These are phyloP conservation scores for Synergus gifuensis DNA, from an alignment of 2,888 invertebrate genomes.

Conservation along the genomic window DNA sequence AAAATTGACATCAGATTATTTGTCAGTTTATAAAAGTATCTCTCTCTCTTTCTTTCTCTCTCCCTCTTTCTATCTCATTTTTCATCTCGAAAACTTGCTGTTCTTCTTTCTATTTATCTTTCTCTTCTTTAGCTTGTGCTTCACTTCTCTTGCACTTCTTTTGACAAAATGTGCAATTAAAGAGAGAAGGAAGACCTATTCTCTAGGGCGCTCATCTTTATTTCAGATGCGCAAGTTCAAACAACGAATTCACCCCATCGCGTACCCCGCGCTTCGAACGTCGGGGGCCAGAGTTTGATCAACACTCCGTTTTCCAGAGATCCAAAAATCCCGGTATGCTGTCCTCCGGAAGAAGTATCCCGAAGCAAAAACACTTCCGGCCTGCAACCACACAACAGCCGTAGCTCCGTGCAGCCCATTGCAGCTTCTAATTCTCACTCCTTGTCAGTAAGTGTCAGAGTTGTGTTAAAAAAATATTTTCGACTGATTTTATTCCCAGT, in stretches of 20 bases:
- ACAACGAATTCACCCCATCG: slow-evolving; percentile 76
- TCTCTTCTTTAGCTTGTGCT: slow-evolving; percentile 45
- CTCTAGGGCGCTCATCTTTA: slow-evolving; percentile 56
- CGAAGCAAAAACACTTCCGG: slow-evolving; percentile 59
- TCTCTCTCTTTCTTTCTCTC: too few species aligned
- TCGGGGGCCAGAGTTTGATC: slow-evolving; percentile 74
- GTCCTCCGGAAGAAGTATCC: slow-evolving; percentile 67
- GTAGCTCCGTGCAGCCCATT: slow-evolving; percentile 62
- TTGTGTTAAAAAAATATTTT: neutral
- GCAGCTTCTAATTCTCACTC: slow-evolving; percentile 70
- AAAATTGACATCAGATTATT: too few species aligned
- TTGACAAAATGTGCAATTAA: slow-evolving; percentile 26
- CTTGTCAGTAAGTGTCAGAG: slow-evolving; percentile 61
- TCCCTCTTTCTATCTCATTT: neutral
- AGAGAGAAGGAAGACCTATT: slow-evolving; percentile 40
- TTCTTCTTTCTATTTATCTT: neutral
- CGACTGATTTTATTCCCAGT: too few species aligned
- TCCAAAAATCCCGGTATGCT: slow-evolving; percentile 73
- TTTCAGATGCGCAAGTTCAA: slow-evolving; percentile 76
- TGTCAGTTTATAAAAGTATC: too few species aligned
- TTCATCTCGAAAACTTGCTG: neutral
- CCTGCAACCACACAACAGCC: slow-evolving; percentile 62
- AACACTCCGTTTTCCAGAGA: slow-evolving; percentile 77
- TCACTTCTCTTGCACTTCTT: slow-evolving; percentile 43
- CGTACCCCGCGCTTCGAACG: slow-evolving; percentile 64